phyloP scores from a whole-genome alignment of 2,888 invertebrate genomes.

The Linyphia triangularis region DNA sequence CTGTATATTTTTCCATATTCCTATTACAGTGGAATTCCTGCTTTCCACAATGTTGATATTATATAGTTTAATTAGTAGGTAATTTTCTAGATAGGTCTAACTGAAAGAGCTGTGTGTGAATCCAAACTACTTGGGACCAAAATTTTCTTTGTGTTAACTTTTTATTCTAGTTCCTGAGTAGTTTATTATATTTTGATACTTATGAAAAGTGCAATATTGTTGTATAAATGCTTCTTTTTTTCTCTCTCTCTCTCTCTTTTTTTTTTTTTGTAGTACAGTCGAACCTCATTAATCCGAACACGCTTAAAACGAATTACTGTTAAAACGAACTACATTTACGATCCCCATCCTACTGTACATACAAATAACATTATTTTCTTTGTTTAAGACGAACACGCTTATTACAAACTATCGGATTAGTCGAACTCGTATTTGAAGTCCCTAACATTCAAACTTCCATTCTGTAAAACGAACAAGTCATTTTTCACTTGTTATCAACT shows the following conservation, averaged over 20 bases:
- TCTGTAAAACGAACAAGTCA: too few species aligned
- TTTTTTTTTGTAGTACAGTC: background rate
- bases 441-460: too few species aligned
- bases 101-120: background rate
- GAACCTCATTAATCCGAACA: too few species aligned
- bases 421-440: too few species aligned
- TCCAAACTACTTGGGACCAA: constrained; percentile 11
- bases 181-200: background rate
- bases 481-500: too few species aligned
- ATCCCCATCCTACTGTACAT: too few species aligned
- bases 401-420: too few species aligned
- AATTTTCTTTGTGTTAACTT: background rate
- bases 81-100: background rate
- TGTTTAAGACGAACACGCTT: too few species aligned
- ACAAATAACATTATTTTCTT: too few species aligned
- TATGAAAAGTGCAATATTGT: background rate
- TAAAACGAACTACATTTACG: too few species aligned
- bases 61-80: constrained; percentile 28
- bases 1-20: background rate
- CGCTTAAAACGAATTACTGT: too few species aligned
- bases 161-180: background rate
- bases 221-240: background rate
- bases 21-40: background rate
- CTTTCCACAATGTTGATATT: constrained; percentile 11
- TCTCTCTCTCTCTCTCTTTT: background rate